Percentiles rank a stretch among this genome's conserved stretches.
These are phyloP conservation scores for Apamea epomidion DNA, from an alignment of 2,888 invertebrate species.

Conservation along the genomic window DNA sequence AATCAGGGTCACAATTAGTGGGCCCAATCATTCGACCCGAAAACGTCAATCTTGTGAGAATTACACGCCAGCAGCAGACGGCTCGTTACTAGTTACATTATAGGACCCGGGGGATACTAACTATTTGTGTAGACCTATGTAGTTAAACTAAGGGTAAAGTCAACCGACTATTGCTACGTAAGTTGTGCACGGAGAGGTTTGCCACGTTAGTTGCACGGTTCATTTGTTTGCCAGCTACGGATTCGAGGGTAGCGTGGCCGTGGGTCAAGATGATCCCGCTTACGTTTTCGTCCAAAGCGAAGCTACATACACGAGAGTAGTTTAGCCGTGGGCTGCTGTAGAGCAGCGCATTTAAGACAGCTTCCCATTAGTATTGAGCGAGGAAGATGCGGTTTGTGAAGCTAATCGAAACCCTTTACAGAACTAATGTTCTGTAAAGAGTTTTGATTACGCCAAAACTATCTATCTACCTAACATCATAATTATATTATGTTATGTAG, in stretches of 20 bases:
- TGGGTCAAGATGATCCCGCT: not conserved
- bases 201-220: not conserved
- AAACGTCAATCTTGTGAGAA: conserved; percentile 62
- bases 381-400: not conserved
- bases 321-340: not conserved
- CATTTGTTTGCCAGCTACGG: not conserved
- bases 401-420: not conserved
- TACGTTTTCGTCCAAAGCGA: not conserved
- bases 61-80: conserved; percentile 55
- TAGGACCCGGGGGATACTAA: conserved; percentile 41
- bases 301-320: not conserved
- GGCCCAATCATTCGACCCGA: conserved; percentile 46
- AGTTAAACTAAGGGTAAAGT: conserved; percentile 14
- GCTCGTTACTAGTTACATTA: conserved; percentile 57
- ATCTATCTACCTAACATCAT: too few species aligned
- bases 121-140: conserved; percentile 35
- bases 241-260: not conserved
- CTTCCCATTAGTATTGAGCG: not conserved
- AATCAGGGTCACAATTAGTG: conserved; percentile 52
- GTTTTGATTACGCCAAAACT: too few species aligned
- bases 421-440: not conserved
- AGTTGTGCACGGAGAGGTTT: not conserved
- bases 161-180: not conserved
- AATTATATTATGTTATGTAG: too few species aligned
- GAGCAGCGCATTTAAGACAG: not conserved